Conservation (phyloP, 2,888 invertebrate species). For the Nephrotoma guestfalica region DNA sequence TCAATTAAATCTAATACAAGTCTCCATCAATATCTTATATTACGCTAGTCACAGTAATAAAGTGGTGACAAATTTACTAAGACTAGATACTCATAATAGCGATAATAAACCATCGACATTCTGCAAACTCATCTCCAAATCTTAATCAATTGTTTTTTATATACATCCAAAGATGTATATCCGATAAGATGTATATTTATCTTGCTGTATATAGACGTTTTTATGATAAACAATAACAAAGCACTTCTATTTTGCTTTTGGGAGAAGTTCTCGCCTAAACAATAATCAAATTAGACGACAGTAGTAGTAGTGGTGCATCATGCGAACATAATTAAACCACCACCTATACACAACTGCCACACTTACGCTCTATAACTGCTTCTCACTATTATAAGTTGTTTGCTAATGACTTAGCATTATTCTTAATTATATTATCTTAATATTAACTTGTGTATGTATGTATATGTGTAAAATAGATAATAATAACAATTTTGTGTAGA, state of each 20-base stretch:
- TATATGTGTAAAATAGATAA: not conserved
- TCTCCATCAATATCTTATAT: not conserved
- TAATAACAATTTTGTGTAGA: not conserved
- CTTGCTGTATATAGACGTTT: not conserved
- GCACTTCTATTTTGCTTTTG: not conserved
- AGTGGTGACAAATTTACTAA: not conserved
- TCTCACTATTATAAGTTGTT: not conserved
- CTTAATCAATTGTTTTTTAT: not conserved
- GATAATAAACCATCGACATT: not conserved
- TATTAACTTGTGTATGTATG: not conserved
- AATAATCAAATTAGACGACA: not conserved
- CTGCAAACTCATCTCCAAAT: not conserved
- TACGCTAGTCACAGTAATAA: not conserved
- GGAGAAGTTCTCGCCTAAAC: not conserved
- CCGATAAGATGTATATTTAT: not conserved
- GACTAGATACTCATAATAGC: not conserved
- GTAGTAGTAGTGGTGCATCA: no score
- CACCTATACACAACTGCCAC: not conserved
- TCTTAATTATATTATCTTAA: not conserved
- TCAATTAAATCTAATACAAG: not conserved
- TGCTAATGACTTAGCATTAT: not conserved
- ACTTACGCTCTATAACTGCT: not conserved
- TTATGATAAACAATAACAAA: not conserved
- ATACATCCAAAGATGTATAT: not conserved
- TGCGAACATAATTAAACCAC: no score